Base-by-base conservation (phyloP, 2,797 vertebrate genomes). In the Alosa sapidissima region DNA sequence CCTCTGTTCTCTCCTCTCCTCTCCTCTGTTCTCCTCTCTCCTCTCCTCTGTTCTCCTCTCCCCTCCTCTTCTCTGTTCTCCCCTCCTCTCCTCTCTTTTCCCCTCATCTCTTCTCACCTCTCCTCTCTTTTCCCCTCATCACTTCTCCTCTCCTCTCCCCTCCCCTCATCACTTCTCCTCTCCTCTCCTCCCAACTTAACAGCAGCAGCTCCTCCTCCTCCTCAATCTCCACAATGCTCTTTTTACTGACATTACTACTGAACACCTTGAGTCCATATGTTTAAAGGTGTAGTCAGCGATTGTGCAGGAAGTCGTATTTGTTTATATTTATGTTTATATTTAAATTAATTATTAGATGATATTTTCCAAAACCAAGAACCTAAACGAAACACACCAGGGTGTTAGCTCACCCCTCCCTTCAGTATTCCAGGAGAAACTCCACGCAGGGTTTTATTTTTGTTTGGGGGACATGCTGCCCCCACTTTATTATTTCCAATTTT, bases 1-100 rank as follows among this genome's bases (percentile, higher is more conserved):
- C 65, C 28, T 68, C 28, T 28, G n/a, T n/a, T n/a, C n/a, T 33
- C 65, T 33, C 65, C 28, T 28, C 28, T 36, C 28, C 33, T 9
- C 36, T 13, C 2, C 62, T n/a, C n/a, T n/a, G n/a, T n/a, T n/a
- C 52, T 54, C 13, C 5, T 98, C 91, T 92, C 9, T n/a, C n/a
- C n/a, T n/a, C n/a, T 41, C 52, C 13, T 98, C 91, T 92, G 8
- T 58, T 81, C 48, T 41, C 52, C 16, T 55, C 52, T 55, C 52
- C 52, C 83, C 48, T 41, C 52, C 16, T 19, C 52, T 55, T 52
- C 14, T 55, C 14, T 11, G 9, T 2, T 16, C 58, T 62, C 58
- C n/a, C n/a, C 58, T n/a, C 1, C 3, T 21, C 19, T 58, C 1
- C 16, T 19, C 55, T 58, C 13, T 7, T 16, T 11, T 58, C 54